phyloP scores from a whole-genome alignment of 2,113 vertebrate species.

The human (Homo sapiens) region DNA sequence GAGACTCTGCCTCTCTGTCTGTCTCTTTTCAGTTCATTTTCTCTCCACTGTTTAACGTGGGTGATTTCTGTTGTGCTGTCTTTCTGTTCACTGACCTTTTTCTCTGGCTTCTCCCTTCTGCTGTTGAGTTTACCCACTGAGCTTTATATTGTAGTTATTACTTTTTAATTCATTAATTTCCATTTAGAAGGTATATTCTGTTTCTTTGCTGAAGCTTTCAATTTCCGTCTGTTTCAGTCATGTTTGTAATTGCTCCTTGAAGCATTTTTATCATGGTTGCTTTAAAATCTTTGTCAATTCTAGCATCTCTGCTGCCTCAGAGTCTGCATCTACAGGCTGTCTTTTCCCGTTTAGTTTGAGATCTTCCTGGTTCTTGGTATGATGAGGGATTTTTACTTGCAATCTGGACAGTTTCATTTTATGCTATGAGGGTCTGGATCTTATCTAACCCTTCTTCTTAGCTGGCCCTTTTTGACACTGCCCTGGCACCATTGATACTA shows the following conservation, averaged over 20 bases:
- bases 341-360: neutral
- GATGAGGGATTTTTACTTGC: neutral
- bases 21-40: neutral
- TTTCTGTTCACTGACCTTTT: neutral
- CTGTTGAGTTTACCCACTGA: neutral
- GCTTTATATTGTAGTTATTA: neutral
- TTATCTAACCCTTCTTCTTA: neutral
- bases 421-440: neutral
- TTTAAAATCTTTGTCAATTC: neutral
- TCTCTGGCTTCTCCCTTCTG: neutral
- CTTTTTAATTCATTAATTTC: neutral
- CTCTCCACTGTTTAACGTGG: neutral
- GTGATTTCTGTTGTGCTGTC: neutral
- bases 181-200: neutral
- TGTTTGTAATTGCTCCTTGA: neutral
- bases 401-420: neutral
- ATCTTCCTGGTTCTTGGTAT: neutral
- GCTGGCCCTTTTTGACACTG: neutral
- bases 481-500: neutral
- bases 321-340: neutral
- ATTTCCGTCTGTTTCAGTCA: neutral
- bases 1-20: neutral
- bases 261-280: neutral
- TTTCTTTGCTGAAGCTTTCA: neutral
- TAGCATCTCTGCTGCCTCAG: fast-evolving